Evolutionary conservation across 2,888 invertebrate species (phyloP), one percentile per base, ranked within the genome.

Genomic region (Trichacis sp.): DNA sequence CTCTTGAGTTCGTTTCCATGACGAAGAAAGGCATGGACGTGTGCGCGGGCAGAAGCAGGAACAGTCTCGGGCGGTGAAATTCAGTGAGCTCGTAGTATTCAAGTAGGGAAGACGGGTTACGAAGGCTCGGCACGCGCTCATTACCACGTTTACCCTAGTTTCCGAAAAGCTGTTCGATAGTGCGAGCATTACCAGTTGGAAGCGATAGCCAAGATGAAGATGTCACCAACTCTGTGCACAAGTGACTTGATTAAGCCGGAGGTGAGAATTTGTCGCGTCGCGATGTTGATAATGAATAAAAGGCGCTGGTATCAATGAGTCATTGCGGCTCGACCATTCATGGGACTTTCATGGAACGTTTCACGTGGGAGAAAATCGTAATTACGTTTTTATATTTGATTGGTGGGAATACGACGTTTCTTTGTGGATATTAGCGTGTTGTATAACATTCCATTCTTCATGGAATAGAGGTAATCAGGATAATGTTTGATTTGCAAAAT

Each of bases 201-300:
- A 38, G 45, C 33, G 1, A 1, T 18, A 14, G 8, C 17, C 20
- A 53, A 46, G 54, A 83, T 82, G 82, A 82, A 82, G 75, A 79
- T 78, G 73, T 74, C 80, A 61, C 79, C 77, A 53, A 74, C 74
- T 55, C 68, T 76, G 54, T 69, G 73, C 42, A 70, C 69, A 53
- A 78, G 71, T 59, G 75, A 79, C 59, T 68, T 80, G 64, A 68
- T 82, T 48, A 80, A 77, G 64, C 79, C 77, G 53, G 81, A 83
- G 83, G 83, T 83, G 77, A 81, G 82, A 60, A 19, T 14, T 14
- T 8, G 15, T 15, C 8, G 14, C 11, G 36, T 12, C 12, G 12
- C 11, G 36, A 6, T 4, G 2, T 36, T 36, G n/a, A n/a, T n/a
- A n/a, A n/a, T 12, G n/a, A 36, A 36, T 36, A 2, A 11, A 36